Conservation (phyloP, 2,797 vertebrate genomes). For the Hemibagrus guttatus region DNA sequence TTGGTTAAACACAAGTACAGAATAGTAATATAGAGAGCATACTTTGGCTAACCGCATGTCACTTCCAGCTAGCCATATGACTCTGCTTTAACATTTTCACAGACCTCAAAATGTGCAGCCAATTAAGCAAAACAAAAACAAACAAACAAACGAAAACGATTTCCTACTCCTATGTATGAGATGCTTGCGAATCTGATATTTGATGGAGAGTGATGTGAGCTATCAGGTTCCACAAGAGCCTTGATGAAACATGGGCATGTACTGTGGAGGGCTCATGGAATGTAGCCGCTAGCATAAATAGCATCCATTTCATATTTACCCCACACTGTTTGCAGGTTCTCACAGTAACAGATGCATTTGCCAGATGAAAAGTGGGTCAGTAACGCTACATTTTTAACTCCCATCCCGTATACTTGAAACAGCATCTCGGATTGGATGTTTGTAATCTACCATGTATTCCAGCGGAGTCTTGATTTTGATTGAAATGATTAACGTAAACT, state of each 20-base stretch:
- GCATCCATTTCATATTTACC: conserved; percentile 59
- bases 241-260: conserved; percentile 68
- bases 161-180: conserved; percentile 50
- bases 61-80: not conserved
- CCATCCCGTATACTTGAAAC: not conserved
- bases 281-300: conserved; percentile 69
- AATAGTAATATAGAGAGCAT: conserved; percentile 13
- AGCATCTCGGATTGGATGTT: not conserved
- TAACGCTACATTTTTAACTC: conserved; percentile 27
- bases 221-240: conserved; percentile 66
- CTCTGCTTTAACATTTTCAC: not conserved
- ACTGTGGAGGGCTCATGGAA: conserved; percentile 56
- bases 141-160: conserved; percentile 56
- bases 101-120: not conserved
- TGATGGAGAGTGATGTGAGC: conserved; percentile 51
- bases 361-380: conserved; percentile 65
- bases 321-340: conserved; percentile 54
- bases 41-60: not conserved
- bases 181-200: conserved; percentile 51
- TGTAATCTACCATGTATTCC: not conserved
- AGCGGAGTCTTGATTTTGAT: not conserved
- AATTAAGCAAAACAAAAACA: not conserved
- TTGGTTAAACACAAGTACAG: conserved; percentile 13
- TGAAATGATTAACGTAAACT: not conserved
- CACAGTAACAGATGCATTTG: conserved; percentile 44